Evolutionary conservation across 2,888 invertebrate genomes (phyloP), one percentile per base, ranked within the genome.

Genomic region (Campoletis raptor): DNA sequence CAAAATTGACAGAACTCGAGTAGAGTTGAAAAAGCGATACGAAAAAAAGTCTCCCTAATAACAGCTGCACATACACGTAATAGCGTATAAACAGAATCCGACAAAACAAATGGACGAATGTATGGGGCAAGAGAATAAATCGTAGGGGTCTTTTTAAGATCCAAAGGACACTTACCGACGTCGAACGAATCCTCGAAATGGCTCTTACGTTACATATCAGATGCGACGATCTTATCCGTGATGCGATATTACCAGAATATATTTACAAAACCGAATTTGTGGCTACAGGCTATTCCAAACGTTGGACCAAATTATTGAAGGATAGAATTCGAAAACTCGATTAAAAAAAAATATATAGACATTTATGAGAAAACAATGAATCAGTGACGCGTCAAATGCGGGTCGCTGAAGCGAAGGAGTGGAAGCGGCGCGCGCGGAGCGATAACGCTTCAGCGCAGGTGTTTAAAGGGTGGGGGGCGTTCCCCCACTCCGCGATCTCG

Each of bases 191-290:
- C 81, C 78, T 81, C 69, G 78, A 76, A 89, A 87, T 85, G 82
- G 85, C 83, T 78, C 48, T 81, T 21, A 61, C 69, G 67, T 79
- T 69, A 79, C 67, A 70, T 87, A 87, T 85, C 86, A 80, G 73
- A 54, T 52, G n/a, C 73, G 76, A 78, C 69, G 84, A 89, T 89
- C 88, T 87, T 88, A 87, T 85, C 83, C 76, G 45, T 57, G 79
- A 81, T 37, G 40, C 78, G 18, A 18, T 54, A 45, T 54, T 69
- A 61, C 48, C 40, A 37, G 40, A 66, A 81, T 69, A 48, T 57
- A 83, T 77, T 66, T 82, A 36, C 42, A 21, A 61, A 77, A 37
- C 30, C 40, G 70, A n/a, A 81, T 42, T 45, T 73, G 21, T 36
- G 42, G 24, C 54, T 30, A 52, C 21, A 30, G 54, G 18, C 2